Evolutionary conservation across 92 coral and sea anemone genomes (phyloP), one percentile per base, ranked within the genome.

Genomic region (Porites divaricata): DNA sequence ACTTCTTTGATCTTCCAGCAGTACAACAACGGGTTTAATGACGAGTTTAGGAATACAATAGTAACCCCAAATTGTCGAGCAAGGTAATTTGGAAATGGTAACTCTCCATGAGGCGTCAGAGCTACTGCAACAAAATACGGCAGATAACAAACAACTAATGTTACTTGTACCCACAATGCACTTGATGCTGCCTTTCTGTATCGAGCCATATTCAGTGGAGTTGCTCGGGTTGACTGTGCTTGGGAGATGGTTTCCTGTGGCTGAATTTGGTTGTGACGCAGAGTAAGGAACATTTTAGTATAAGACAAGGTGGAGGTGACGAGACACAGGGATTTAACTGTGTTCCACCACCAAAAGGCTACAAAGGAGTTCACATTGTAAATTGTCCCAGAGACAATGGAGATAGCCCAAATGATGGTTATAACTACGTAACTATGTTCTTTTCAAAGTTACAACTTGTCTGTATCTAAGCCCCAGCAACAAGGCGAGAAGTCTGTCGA

Each of bases 401-500:
- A 54, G 14, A 54, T 15, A 54, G 16, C 16, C 59, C 59, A 54
- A 54, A 54, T 11, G 12, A 54, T 15, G 16, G 16, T 54, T 54
- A 54, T 15, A 54, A 4, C 59, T 2, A 54, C 14, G 16, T 54
- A n/a, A n/a, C n/a, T n/a, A 54, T 54, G 17, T 54, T 54, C 59
- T 54, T 15, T 54, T 54, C 16, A 54, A 54, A 15, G 79, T 75
- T 4, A 79, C 83, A 21, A 58, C 25, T 24, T 79, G 72, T 6
- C 62, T 70, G 78, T 81, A 81, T 61, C 59, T 17, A 13, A 59
- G 56, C 23, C 69, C 50, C 28, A 83, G 53, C 63, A 52, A 10
- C 26, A 72, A 4, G 1, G 83, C 83, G 62, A 79, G 74, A 49
- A 50, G 72, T 64, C 83, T 64, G 74, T 79, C 83, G 35, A 65